These are phyloP conservation scores for Paramisgurnus dabryanus DNA, from an alignment of 2,113 vertebrate species.

Conservation along the genomic window DNA sequence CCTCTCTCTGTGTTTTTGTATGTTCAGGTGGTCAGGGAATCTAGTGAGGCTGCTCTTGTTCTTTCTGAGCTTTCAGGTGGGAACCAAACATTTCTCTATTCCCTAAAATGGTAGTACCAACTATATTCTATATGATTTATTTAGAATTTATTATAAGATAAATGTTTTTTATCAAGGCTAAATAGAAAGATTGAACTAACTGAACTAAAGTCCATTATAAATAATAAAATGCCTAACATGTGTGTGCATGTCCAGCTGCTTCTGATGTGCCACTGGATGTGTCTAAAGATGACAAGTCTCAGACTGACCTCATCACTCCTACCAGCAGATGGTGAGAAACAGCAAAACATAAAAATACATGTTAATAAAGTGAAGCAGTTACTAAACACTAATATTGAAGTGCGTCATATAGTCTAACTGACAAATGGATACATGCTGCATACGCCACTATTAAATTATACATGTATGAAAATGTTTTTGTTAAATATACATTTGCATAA, in stretches of 20 bases:
- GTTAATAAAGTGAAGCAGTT: background rate
- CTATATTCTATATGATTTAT: too few species aligned
- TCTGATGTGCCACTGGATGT: conserved; percentile 70
- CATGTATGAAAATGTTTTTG: background rate
- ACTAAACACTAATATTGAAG: background rate
- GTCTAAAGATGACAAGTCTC: conserved; percentile 70
- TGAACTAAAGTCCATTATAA: background rate
- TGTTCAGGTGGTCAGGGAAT: conserved; percentile 67
- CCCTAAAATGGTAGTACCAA: too few species aligned
- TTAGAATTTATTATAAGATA: too few species aligned
- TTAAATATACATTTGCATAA: background rate
- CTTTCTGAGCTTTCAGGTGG: conserved; percentile 66
- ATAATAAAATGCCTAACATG: background rate
- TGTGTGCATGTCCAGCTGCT: conserved; percentile 39
- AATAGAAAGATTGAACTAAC: background rate
- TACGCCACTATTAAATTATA: background rate
- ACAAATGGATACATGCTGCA: background rate
- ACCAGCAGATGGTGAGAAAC: conserved; percentile 63
- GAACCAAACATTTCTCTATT: conserved; percentile 6
- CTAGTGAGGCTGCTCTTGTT: conserved; percentile 57
- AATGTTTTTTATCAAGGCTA: too few species aligned
- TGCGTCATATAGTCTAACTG: background rate
- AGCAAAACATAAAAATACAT: background rate
- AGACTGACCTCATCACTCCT: conserved; percentile 54
- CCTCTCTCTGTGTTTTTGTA: conserved; percentile 36